These are phyloP conservation scores for Oscheius sp. DNA, from an alignment of 2,888 invertebrate species.

Conservation along the genomic window DNA sequence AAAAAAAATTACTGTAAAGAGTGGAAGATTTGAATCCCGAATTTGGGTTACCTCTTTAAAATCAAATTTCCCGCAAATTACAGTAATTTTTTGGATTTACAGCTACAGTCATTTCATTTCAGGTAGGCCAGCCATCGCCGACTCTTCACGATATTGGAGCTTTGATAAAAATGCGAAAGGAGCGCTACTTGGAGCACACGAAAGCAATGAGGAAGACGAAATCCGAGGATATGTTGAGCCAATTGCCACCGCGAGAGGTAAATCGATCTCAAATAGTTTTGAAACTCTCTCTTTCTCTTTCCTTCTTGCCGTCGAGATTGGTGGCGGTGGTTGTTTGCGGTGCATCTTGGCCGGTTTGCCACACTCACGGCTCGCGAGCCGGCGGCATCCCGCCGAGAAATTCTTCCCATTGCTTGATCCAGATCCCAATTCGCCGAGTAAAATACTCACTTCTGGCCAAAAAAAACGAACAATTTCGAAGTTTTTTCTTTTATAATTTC, in stretches of 20 bases:
- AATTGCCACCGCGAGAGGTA: slow-evolving; percentile 20
- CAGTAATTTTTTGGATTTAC: too few species aligned
- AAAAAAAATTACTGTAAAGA: not conserved
- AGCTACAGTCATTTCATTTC: too few species aligned
- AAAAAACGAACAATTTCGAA: too few species aligned
- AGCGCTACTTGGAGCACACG: slow-evolving; percentile 43
- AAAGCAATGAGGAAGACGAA: slow-evolving; percentile 15
- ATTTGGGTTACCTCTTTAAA: not conserved
- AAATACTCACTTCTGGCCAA: too few species aligned
- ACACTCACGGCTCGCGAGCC: slow-evolving; percentile 15
- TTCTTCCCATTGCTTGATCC: not conserved
- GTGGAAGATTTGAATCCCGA: not conserved
- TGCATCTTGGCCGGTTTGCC: slow-evolving; percentile 28
- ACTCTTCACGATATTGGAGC: slow-evolving; percentile 51
- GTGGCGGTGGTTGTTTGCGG: slow-evolving; percentile 23
- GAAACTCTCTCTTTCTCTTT: slow-evolving; percentile 67
- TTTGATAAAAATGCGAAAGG: slow-evolving; percentile 55
- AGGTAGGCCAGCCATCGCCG: slow-evolving; percentile 39
- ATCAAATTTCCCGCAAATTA: too few species aligned
- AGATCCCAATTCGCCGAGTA: too few species aligned
- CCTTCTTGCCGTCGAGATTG: slow-evolving; percentile 50
- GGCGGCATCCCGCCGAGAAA: not conserved
- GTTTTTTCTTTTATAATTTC: not conserved
- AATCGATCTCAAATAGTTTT: too few species aligned
- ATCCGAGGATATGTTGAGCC: slow-evolving; percentile 16